phyloP scores from a whole-genome alignment of 1,140 invertebrate species.

The Leptinotarsa lineolata region DNA sequence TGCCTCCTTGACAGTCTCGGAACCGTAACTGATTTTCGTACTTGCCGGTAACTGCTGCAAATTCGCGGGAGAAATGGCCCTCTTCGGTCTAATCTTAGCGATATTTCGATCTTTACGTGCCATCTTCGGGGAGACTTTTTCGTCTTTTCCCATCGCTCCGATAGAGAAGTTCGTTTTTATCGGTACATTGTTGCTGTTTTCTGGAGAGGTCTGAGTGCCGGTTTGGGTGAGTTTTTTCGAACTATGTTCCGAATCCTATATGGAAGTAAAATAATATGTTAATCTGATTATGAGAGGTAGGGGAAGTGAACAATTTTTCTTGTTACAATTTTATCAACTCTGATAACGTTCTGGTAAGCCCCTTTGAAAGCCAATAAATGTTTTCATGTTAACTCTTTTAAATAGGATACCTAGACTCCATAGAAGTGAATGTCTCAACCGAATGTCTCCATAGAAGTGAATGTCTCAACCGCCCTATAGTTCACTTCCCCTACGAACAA shows the following conservation, averaged over 20 bases:
- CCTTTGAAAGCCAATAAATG: too few species aligned
- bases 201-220: constrained; percentile 78
- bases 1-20: constrained; percentile 73
- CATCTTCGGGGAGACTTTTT: constrained; percentile 67
- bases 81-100: constrained; percentile 61
- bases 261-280: background rate
- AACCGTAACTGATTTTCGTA: constrained; percentile 47
- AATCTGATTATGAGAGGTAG: background rate
- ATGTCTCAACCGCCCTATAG: too few species aligned
- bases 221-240: constrained; percentile 67
- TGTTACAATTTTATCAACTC: too few species aligned
- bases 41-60: constrained; percentile 53
- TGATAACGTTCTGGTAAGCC: too few species aligned
- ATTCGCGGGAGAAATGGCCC: constrained; percentile 66
- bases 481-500: background rate
- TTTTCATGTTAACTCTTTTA: too few species aligned
- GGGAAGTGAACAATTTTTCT: background rate
- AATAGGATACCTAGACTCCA: too few species aligned
- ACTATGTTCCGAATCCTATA: constrained; percentile 56
- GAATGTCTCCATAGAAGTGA: too few species aligned
- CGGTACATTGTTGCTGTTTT: constrained; percentile 59
- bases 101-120: constrained; percentile 64
- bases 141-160: constrained; percentile 62
- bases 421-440: too few species aligned
- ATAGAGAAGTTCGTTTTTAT: constrained; percentile 68